Evolutionary conservation across 2,797 vertebrate species (phyloP), one percentile per base, ranked within the genome.

Genomic region (Fringilla coelebs): DNA sequence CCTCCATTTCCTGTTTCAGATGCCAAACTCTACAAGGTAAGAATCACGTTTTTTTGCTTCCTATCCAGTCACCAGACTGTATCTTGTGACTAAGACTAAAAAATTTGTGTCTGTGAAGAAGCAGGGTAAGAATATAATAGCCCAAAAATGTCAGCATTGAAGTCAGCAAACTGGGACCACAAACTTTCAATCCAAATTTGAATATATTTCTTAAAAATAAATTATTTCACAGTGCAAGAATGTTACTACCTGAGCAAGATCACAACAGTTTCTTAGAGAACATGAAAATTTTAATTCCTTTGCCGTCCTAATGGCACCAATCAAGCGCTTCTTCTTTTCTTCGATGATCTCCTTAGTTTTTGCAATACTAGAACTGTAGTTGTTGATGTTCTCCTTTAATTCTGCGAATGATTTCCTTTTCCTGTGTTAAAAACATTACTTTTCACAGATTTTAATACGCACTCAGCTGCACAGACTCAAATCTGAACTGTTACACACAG

Each of bases 251-350:
- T 98, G 97, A 88, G 94, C 2, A 1, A 98, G 73, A 81, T 97
- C 94, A 95, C 86, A 96, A 12, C 36, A 95, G 36, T 61, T 81
- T 88, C 96, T 96, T 26, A 89, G 17, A 55, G 96, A 96, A 93
- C 60, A 70, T 29, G 93, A 91, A 48, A 55, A 81, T 81, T 96
- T 97, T 85, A 98, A 85, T 40, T 97, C 96, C 75, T 78, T 92
- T 89, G 96, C 97, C 28, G 88, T 97, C 68, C 96, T 98, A 96
- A 98, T 94, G 36, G 94, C 95, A 96, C 63, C 93, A 81, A 79
- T 84, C 94, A 98, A 97, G 65, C 78, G 80, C 54, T 89, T 78
- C 91, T 71, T 97, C 93, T 97, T 98, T 72, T 96, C 95, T 90
- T 97, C 95, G 19, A 98, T 89, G n/a, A 79, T 63, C n/a, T 90